Conservation (phyloP, 2,888 invertebrate genomes). For the Drosophila siamana region DNA sequence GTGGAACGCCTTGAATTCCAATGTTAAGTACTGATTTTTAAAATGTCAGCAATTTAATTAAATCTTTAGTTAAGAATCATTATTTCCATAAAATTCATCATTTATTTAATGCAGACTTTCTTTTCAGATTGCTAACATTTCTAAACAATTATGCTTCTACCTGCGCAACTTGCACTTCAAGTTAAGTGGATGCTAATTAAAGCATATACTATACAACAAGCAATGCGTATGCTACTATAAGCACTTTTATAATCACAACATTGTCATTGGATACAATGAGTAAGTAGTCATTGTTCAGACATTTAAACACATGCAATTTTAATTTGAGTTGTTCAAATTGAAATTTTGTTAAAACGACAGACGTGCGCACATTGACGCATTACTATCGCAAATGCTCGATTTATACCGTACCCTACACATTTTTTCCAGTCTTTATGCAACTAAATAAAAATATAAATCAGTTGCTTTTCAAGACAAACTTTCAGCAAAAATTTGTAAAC, state of each 20-base stretch:
- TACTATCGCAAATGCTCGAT: background rate
- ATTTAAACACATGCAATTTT: conserved; percentile 67
- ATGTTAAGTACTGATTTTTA: too few species aligned
- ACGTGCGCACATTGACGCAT: conserved; percentile 52
- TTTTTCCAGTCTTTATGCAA: background rate
- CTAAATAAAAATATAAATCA: too few species aligned
- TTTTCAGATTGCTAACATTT: too few species aligned
- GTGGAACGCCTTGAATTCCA: too few species aligned
- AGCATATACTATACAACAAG: background rate
- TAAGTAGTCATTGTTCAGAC: conserved; percentile 34
- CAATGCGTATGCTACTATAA: background rate
- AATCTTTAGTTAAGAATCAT: too few species aligned
- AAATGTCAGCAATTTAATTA: too few species aligned
- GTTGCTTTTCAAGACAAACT: background rate
- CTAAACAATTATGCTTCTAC: too few species aligned
- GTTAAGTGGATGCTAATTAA: conserved; percentile 4
- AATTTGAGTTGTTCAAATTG: conserved; percentile 70
- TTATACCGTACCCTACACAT: background rate
- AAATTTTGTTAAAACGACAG: conserved; percentile 69
- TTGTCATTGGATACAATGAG: conserved; percentile 21
- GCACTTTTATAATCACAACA: background rate
- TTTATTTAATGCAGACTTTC: background rate
- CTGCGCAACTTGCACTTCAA: background rate
- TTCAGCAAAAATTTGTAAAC: too few species aligned
- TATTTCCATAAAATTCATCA: too few species aligned